Evolutionary conservation across 2,113 vertebrate genomes (phyloP).

Genomic region (Grammomys surdaster): DNA sequence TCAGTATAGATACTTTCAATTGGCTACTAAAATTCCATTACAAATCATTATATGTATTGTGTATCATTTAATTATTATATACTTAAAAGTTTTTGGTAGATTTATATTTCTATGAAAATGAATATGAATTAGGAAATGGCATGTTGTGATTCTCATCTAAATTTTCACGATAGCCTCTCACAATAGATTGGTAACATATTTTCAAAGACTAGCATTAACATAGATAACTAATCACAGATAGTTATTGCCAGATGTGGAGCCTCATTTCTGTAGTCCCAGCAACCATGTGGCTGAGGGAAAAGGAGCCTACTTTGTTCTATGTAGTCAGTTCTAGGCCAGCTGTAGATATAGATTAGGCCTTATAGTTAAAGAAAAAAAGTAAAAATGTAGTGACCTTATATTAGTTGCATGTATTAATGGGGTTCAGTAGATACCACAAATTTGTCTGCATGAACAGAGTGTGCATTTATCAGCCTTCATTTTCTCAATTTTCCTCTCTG

Average conservation of each 20-base stretch:
- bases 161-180: background rate
- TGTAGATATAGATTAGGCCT: background rate
- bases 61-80: background rate
- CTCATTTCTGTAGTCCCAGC: background rate
- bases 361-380: background rate
- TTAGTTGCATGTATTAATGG: background rate
- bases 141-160: background rate
- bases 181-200: background rate
- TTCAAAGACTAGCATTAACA: background rate
- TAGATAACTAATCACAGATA: background rate
- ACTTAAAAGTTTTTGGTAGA: background rate
- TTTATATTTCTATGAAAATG: slow-evolving; percentile 21
- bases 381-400: background rate
- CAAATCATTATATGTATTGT: background rate
- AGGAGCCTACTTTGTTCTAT: background rate
- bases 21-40: slow-evolving; percentile 36
- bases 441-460: background rate
- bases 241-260: background rate
- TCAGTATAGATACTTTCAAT: background rate
- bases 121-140: background rate
- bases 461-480: background rate
- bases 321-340: background rate
- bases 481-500: background rate
- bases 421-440: background rate
- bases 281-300: too few species aligned